These are phyloP conservation scores for Plodia interpunctella DNA, from an alignment of 1,140 invertebrate genomes.

Conservation along the genomic window DNA sequence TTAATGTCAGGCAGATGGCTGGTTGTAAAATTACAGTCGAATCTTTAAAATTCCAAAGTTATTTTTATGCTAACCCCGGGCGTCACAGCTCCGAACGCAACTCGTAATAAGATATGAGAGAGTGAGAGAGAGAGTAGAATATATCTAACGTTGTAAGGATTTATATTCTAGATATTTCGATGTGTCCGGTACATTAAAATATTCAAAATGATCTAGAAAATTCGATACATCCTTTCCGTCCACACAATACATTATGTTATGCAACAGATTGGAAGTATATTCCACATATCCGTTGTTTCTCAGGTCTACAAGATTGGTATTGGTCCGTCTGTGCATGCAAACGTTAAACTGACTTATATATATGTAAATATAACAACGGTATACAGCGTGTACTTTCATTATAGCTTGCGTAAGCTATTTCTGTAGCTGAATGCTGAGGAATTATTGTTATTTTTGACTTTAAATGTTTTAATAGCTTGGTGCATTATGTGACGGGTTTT, in stretches of 20 bases:
- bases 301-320: not conserved
- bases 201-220: not conserved
- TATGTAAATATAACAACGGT: slow-evolving; percentile 4
- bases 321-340: slow-evolving; percentile 5
- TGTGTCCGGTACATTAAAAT: not conserved
- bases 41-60: too few species aligned
- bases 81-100: too few species aligned
- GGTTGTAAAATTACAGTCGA: too few species aligned
- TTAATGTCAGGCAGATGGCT: too few species aligned
- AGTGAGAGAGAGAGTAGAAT: too few species aligned
- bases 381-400: not conserved
- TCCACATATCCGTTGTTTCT: not conserved
- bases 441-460: not conserved
- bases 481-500: not conserved
- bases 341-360: slow-evolving; percentile 3
- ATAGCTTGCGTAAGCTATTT: not conserved
- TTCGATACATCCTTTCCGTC: not conserved
- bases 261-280: not conserved
- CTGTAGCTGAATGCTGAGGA: not conserved
- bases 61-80: too few species aligned
- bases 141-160: not conserved
- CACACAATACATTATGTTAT: slow-evolving; percentile 8
- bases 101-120: too few species aligned
- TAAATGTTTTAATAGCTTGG: not conserved
- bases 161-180: not conserved